A percentile compares a stretch with the other conserved stretches of the same genome.
phyloP scores from a whole-genome alignment of 30 jellyfish, hydroid and myxozoan species.

The Hydra vulgaris region DNA sequence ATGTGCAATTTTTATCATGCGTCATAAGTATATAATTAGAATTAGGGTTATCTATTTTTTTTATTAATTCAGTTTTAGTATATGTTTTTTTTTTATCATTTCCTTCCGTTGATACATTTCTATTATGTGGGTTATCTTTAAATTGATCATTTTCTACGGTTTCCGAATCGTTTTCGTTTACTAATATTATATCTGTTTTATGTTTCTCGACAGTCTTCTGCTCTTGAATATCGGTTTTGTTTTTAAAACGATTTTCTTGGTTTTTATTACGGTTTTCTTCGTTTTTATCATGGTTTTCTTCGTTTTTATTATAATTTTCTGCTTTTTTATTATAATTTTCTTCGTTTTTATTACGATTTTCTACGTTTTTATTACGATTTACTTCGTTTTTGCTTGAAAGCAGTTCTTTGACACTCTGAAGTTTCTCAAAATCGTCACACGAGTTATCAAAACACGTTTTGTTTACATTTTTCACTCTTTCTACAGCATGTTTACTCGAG shows the following conservation, averaged over 20 bases:
- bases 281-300: too few relatives aligned
- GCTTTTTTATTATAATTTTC: too few relatives aligned
- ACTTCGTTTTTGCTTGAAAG: neutral
- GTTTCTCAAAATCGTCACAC: constrained; percentile 11
- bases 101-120: neutral
- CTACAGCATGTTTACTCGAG: constrained; percentile 14
- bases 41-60: neutral
- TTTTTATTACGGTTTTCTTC: too few relatives aligned
- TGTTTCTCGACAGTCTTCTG: neutral
- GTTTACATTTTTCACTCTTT: neutral
- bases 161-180: neutral
- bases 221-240: neutral
- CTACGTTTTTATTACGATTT: too few relatives aligned
- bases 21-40: neutral
- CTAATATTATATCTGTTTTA: neutral
- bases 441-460: constrained; percentile 10
- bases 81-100: too few relatives aligned
- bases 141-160: neutral
- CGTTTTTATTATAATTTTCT: too few relatives aligned
- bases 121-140: neutral
- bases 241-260: neutral
- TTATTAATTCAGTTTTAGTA: neutral
- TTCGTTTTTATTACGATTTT: too few relatives aligned
- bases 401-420: neutral
- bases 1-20: neutral